Base-by-base conservation (phyloP, 1,140 invertebrate genomes). In the Laupala kohalensis region DNA sequence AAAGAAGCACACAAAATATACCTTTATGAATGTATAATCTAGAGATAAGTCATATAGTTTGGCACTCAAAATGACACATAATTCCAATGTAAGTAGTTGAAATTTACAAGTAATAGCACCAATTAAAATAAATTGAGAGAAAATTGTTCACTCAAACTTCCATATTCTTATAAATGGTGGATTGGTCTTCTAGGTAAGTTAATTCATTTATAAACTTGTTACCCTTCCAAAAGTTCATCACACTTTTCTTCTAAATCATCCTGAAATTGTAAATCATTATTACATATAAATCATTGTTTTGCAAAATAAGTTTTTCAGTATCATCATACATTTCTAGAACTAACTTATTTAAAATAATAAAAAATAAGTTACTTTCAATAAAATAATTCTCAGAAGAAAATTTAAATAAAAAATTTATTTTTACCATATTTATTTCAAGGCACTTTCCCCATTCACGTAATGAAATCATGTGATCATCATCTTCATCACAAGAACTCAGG, bases 391-490 rank as follows among this genome's bases (percentile, higher is more conserved):
- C 74, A 71, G 27, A 71, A 26, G 71, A 4, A 65, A 15, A 26
- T 28, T 15, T 23, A 19, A 28, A 71, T 9, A 65, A 1, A 27
- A 71, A n/a, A 30, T 25, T 23, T 3, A 19, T 12, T 1, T 53
- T 66, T 23, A 71, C 71, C 71, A 67, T 86, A 69, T 94, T 88
- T 28, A 96, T 83, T 77, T 95, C 87, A 71, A 97, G 84, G 77
- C 95, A 97, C 78, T 88, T 90, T 74, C 93, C 94, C 95, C 95
- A 97, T 82, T 97, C 95, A 72, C 86, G 80, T 62, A 97, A 84
- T 9, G 92, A 91, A 77, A 97, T 94, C 78, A 89, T 88, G 80
- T 96, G 95, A 81, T 97, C 91, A 75, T 90, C 85, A 79, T 98
- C 87, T 12, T 80, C 81, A 79, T 97, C 95, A 79, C 95, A 97